Percentiles rank a stretch among this genome's conserved stretches.
These are phyloP conservation scores for Drosophila mettleri DNA, from an alignment of 2,888 invertebrate species.

Conservation along the genomic window DNA sequence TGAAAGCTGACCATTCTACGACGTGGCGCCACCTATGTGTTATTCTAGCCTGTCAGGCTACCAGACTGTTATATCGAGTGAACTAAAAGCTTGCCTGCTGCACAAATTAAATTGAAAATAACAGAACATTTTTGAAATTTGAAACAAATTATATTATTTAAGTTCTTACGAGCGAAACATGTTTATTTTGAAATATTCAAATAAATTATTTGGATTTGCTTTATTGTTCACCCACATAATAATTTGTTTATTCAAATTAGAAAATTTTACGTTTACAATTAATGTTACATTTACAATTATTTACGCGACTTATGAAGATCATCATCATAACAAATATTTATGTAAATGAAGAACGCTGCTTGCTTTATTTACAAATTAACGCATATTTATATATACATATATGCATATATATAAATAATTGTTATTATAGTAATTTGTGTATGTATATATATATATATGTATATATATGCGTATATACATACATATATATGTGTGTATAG, in stretches of 20 bases:
- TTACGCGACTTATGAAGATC: conserved; percentile 73
- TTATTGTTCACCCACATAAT: conserved; percentile 79
- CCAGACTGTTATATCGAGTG: conserved; percentile 8
- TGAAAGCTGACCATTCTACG: too few species aligned
- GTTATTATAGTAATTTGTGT: conserved; percentile 29
- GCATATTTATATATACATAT: conserved; percentile 24
- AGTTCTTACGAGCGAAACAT: not conserved
- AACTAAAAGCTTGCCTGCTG: not conserved
- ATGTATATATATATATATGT: conserved; percentile 24
- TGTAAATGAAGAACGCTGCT: conserved; percentile 57
- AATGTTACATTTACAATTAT: conserved; percentile 73
- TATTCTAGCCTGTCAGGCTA: not conserved
- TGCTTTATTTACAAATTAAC: conserved; percentile 46
- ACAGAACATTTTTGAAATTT: not conserved
- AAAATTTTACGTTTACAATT: conserved; percentile 76
- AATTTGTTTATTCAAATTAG: conserved; percentile 79
- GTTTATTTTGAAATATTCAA: not conserved
- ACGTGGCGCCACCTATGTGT: conserved; percentile 37
- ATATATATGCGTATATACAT: conserved; percentile 25
- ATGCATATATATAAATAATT: conserved; percentile 2
- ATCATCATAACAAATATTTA: conserved; percentile 56
- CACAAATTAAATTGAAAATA: not conserved
- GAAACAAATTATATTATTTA: not conserved
- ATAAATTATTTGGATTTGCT: not conserved
- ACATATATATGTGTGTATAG: conserved; percentile 24